phyloP scores from a whole-genome alignment of 2,888 invertebrate genomes.

The Drosophila mulleri region DNA sequence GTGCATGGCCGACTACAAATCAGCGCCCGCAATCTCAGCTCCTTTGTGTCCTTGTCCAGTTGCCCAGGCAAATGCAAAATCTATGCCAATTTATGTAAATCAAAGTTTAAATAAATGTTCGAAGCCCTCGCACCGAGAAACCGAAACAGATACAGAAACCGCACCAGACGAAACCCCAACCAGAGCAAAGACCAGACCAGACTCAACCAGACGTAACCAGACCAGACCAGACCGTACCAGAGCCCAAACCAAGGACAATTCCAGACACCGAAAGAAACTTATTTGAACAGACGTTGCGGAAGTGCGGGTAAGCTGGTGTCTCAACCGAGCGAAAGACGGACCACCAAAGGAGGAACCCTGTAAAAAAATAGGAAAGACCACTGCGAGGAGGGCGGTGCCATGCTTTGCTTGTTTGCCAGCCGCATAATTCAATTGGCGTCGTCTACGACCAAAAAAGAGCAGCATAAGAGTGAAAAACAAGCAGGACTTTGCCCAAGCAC shows the following conservation, averaged over 20 bases:
- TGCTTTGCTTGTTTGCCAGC: conserved; percentile 49
- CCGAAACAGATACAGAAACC: conserved; percentile 24
- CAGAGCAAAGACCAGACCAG: conserved; percentile 9
- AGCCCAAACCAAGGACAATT: conserved; percentile 6
- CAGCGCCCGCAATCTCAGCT: conserved; percentile 25
- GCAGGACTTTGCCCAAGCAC: neutral
- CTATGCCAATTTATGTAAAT: conserved; percentile 71
- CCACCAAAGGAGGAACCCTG: neutral
- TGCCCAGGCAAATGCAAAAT: conserved; percentile 44
- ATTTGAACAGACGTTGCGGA: conserved; percentile 55
- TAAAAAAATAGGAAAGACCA: neutral
- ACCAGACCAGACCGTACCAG: conserved; percentile 1
- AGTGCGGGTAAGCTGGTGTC: conserved; percentile 28
- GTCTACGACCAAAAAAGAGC: conserved; percentile 37
- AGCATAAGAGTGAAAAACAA: conserved; percentile 10
- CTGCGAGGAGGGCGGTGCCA: neutral
- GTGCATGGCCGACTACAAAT: conserved; percentile 54
- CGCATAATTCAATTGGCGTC: conserved; percentile 67
- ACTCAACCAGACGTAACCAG: conserved; percentile 1
- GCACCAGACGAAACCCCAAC: conserved; percentile 25
- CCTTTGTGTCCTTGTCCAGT: neutral
- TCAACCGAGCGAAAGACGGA: conserved; percentile 4
- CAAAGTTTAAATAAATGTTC: conserved; percentile 67
- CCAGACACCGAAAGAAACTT: conserved; percentile 42
- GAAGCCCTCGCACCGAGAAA: conserved; percentile 6